Conservation (phyloP, 2,113 vertebrate genomes). For the Mionectes macconnelli region DNA sequence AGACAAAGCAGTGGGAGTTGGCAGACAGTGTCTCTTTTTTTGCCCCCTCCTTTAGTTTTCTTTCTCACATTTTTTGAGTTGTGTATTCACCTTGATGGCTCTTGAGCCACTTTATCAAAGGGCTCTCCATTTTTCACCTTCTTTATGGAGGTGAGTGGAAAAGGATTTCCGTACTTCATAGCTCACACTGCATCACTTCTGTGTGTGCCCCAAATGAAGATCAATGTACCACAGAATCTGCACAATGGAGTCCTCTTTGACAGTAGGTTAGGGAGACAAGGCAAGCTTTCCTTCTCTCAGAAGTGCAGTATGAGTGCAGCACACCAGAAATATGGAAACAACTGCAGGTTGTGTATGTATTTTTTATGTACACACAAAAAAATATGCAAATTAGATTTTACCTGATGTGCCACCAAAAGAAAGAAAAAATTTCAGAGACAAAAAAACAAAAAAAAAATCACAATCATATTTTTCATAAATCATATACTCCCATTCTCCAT, state of each 20-base stretch:
- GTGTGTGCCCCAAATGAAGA: not conserved
- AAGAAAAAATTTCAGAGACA: not conserved
- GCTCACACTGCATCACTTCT: not conserved
- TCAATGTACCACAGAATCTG: not conserved
- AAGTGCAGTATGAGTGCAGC: not conserved
- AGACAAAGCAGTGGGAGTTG: slow-evolving; percentile 7
- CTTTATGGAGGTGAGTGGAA: not conserved
- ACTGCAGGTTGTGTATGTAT: slow-evolving; percentile 29
- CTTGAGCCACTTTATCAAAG: not conserved
- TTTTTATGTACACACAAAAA: slow-evolving; percentile 26
- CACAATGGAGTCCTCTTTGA: not conserved
- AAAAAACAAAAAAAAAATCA: not conserved
- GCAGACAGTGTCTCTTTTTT: not conserved
- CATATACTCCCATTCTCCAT: not conserved
- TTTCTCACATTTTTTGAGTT: not conserved
- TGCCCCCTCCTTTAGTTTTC: not conserved
- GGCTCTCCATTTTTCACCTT: not conserved
- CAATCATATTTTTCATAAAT: not conserved
- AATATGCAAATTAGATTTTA: slow-evolving; percentile 34
- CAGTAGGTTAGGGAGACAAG: not conserved
- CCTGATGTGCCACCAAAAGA: not conserved
- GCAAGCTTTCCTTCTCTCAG: not conserved
- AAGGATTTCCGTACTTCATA: not conserved
- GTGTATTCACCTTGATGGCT: not conserved
- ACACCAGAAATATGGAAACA: not conserved